Evolutionary conservation across 53 echinoderm and acorn worm genomes (phyloP), one percentile per base, ranked within the genome.

Genomic region (Henricia sp.): DNA sequence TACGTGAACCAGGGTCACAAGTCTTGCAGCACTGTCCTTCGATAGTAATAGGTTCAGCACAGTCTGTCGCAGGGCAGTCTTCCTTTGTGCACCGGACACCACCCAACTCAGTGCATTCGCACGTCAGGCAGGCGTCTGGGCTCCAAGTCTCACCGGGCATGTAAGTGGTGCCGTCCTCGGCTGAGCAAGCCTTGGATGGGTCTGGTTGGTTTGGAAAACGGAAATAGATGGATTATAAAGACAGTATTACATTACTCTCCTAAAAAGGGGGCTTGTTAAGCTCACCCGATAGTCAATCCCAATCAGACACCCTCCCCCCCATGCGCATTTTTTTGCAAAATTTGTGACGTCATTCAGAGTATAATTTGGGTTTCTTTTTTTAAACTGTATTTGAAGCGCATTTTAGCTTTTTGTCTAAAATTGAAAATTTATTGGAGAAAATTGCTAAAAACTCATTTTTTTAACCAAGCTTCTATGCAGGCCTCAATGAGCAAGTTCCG

Each of bases 31-130:
- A 80, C 48, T 35, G 63, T 19, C 80, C 80, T 44, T 65, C 80
- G 23, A 63, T 48, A 3, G 50, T 46, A 2, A 12, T 12, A 4
- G 80, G 80, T 8, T 46, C 43, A 3, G 46, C 16, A 43, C 80
- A 80, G n/a, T 64, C 64, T 25, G 50, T 12, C 32, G 30, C 48
- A 14, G 80, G 80, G 46, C 80, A 80, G 10, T 42, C 46, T 50
- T 44, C 3, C 0, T 2, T 42, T 0, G 64, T 44, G 41, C 80
- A 80, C 33, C 34, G 26, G 20, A 65, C 65, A 28, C 64, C 80
- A 10, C 80, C 80, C 13, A 34, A 34, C 80, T 80, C 80, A 0
- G 80, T 80, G 65, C 80, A 80, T 64, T 80, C 80, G 29, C 80
- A 80, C 17, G 20, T 3, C 5, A 35, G 44, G 65, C 80, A 80